Evolutionary conservation across 2,113 vertebrate genomes (phyloP), one percentile per base, ranked within the genome.

Genomic region (Bettongia penicillata): DNA sequence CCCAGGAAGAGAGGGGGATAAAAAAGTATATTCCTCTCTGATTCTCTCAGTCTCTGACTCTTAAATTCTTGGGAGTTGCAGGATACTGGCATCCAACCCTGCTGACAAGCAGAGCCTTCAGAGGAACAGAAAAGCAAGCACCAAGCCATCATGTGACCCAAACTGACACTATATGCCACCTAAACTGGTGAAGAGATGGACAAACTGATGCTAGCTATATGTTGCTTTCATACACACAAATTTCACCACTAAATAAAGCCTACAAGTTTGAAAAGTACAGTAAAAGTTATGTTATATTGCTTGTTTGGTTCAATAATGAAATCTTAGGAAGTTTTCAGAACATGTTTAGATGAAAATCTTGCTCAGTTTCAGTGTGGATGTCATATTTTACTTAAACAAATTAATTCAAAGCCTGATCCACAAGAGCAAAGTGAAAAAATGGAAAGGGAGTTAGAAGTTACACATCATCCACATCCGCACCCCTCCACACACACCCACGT

Each of bases 121-220:
- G 96, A 24, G 77, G 95, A 98, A 89, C 95, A 92, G 94, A 91
- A 98, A 97, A 95, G 96, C 92, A 95, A 96, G 93, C 77, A 96
- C 93, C 91, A 97, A 96, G 95, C 95, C 94, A 98, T 97, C 97
- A 98, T 94, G 98, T 98, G 97, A 98, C 96, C 61, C 92, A 93
- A 51, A 51, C 95, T 90, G 97, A 96, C 98, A 98, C 94, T 96
- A 90, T 31, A 47, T 92, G 98, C 96, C 98, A 98, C 97, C 98
- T 97, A 98, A 84, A 93, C 97, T 97, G 95, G 61, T 95, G 96
- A 89, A 47, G 92, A 95, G 93, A 24, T 91, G 90, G 91, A 95
- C 97, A 94, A 94, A 97, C 91, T 95, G 97, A 96, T 96, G 94
- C 92, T 53, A 92, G 96, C 47, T 68, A 94, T 92, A 91, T 26